Base-by-base conservation (phyloP, 2,797 vertebrate species). In the Periparus ater region DNA sequence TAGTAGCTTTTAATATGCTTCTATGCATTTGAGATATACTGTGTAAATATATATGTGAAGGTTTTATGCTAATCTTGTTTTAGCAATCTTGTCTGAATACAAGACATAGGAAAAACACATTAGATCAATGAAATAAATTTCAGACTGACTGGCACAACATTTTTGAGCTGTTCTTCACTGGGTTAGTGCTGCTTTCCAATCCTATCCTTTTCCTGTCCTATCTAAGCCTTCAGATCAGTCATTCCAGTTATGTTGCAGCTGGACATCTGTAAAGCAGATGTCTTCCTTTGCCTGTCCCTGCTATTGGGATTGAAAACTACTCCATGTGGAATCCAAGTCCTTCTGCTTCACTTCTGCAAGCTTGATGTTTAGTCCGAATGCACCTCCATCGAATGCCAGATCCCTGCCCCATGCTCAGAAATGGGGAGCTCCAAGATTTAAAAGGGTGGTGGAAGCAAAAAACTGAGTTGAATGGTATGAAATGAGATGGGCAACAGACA, bases 301-400 rank as follows among this genome's bases (percentile, higher is more conserved):
- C 10, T 83, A 4, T 12, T 48, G 23, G 29, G 30, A 60, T 36
- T 86, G 19, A 7, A 81, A 66, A 14, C 22, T 75, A n/a, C 36
- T 74, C 20, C 30, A 32, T 20, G n/a, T 26, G 32, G 19, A 51
- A 68, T 36, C 10, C 45, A 57, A 15, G 21, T 58, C 18, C 21
- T 77, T 17, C 47, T 76, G 38, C 32, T 76, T 75, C n/a, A n/a
- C 29, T 68, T 65, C 54, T 74, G 26, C 38, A 86, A 48, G 10
- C 22, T 71, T 0, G 0, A 1, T 60, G 25, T 74, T 84, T 44
- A 71, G 26, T 67, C 15, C 3, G 2, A 60, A 17, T 51, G 11
- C 0, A 0, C 40, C 54, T 71, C 78, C 50, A 53, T 20, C 2
- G 10, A 61, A 75, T 60, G 34, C 21, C 38, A 34, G 22, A 50